These are phyloP conservation scores for Anseranas semipalmata DNA, from an alignment of 2,113 vertebrate genomes.

Conservation along the genomic window DNA sequence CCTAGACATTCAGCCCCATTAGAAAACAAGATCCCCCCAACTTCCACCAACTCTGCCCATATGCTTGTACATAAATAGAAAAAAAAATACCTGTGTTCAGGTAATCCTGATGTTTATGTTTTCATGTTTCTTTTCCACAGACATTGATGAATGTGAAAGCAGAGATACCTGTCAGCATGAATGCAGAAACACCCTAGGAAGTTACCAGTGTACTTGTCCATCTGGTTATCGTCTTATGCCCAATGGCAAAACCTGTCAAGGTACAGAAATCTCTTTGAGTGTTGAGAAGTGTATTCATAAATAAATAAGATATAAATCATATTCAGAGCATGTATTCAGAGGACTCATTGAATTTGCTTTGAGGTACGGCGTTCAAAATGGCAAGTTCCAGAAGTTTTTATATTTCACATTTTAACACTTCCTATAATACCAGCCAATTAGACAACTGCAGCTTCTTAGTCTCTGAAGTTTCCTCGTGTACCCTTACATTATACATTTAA, in stretches of 20 bases:
- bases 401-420: background rate
- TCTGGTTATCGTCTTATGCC: slow-evolving; percentile 88
- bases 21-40: background rate
- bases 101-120: background rate
- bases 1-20: background rate
- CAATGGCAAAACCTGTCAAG: slow-evolving; percentile 95
- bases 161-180: slow-evolving; percentile 92
- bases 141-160: slow-evolving; percentile 94
- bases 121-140: slow-evolving; percentile 71
- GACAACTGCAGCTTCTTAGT: background rate
- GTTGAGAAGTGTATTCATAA: background rate
- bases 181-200: slow-evolving; percentile 91
- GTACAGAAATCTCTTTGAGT: slow-evolving; percentile 64
- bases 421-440: background rate
- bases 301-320: background rate
- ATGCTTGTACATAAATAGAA: accelerated
- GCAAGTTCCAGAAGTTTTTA: background rate
- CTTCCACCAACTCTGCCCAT: background rate
- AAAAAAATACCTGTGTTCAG: background rate
- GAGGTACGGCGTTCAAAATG: background rate
- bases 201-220: slow-evolving; percentile 91
- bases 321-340: accelerated
- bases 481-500: background rate
- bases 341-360: background rate
- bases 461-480: background rate